Conservation (phyloP, 35 echinoderm and acorn worm genomes). For the Stichopus chloronotus region DNA sequence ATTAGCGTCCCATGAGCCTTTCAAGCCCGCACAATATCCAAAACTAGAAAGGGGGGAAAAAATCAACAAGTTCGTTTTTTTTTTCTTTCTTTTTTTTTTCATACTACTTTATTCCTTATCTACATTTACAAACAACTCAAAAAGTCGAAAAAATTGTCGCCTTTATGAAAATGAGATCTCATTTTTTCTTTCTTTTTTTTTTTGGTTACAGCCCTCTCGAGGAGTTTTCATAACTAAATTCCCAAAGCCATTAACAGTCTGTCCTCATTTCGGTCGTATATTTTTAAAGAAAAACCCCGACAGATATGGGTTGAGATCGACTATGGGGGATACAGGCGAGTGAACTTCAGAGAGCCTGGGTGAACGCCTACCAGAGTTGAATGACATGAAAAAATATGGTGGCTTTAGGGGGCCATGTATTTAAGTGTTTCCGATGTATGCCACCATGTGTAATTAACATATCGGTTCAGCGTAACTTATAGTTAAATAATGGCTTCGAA, state of each 20-base stretch:
- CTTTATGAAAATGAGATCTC: slow-evolving; percentile 30
- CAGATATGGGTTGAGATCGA: slow-evolving; percentile 42
- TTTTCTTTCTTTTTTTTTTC: no score
- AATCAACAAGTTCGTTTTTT: slow-evolving; percentile 28
- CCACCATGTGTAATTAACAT: no score
- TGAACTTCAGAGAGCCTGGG: slow-evolving; percentile 31
- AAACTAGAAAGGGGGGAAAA: neutral
- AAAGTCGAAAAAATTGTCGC: neutral
- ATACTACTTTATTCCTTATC: no score
- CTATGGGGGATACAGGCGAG: slow-evolving; percentile 43
- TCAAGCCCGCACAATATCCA: slow-evolving; percentile 10
- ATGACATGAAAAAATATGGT: slow-evolving; percentile 24
- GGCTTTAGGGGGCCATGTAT: slow-evolving; percentile 10
- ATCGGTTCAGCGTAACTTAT: no score
- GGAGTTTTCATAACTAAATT: slow-evolving; percentile 48
- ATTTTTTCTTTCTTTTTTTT: slow-evolving; percentile 29
- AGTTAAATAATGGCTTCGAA: no score
- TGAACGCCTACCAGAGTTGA: slow-evolving; percentile 46
- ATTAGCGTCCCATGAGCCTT: slow-evolving; percentile 37
- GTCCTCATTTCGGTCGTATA: slow-evolving; percentile 35
- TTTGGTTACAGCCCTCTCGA: slow-evolving; percentile 36
- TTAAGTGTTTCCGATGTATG: neutral
- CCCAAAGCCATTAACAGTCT: slow-evolving; percentile 46
- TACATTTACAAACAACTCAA: no score
- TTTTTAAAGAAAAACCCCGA: slow-evolving; percentile 14